Conservation (phyloP, 2,113 vertebrate species). For the Anoura caudifer region DNA sequence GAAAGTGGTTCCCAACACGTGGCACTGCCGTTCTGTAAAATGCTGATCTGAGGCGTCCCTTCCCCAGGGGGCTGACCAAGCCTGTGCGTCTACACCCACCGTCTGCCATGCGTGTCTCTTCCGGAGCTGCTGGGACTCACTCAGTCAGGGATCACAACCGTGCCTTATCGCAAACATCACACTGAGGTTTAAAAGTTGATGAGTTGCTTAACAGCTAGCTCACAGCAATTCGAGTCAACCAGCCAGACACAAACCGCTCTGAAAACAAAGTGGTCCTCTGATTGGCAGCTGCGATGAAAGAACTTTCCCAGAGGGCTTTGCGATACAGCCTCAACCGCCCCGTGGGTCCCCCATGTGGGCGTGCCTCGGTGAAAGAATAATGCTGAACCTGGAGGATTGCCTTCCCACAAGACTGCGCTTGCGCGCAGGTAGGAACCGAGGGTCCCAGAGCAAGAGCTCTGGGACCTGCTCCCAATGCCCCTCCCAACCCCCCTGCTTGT, state of each 20-base stretch:
- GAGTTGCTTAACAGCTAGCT: not conserved
- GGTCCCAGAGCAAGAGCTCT: not conserved
- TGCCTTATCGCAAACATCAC: not conserved
- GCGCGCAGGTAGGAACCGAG: not conserved
- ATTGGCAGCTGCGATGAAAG: not conserved
- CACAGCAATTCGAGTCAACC: not conserved
- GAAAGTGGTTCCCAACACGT: not conserved
- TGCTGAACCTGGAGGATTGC: not conserved
- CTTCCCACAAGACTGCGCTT: not conserved
- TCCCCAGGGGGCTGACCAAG: not conserved
- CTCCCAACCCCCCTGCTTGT: no score
- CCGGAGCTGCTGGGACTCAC: not conserved
- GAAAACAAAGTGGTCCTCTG: not conserved
- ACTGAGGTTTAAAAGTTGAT: not conserved
- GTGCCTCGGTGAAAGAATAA: rapidly evolving
- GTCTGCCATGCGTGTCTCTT: not conserved
- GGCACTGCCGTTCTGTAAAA: not conserved
- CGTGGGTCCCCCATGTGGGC: rapidly evolving
- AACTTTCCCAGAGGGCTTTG: not conserved
- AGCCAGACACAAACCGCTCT: not conserved
- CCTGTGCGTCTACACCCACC: not conserved
- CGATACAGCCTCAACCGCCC: not conserved
- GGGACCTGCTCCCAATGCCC: not conserved
- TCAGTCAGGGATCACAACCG: not conserved
- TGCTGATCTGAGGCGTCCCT: not conserved